Evolutionary conservation across 2,113 vertebrate species (phyloP).

Genomic region (Apteryx owenii): DNA sequence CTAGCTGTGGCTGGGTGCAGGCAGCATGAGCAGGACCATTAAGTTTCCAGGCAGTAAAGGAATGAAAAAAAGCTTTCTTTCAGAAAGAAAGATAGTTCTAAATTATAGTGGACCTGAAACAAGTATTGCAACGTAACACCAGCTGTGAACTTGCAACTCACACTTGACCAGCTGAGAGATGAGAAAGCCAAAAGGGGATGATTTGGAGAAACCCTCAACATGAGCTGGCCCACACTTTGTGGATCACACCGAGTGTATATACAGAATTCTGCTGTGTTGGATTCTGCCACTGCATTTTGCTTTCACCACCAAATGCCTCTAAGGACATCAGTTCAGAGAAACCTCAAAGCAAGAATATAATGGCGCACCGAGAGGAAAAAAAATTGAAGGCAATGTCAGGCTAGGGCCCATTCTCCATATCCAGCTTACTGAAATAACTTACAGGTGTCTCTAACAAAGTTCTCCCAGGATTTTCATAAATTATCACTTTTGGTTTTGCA

Average conservation of each 20-base stretch:
- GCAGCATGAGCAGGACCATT: neutral
- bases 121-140: slow-evolving; percentile 12
- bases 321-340: slow-evolving; percentile 40
- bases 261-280: slow-evolving; percentile 44
- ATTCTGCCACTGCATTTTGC: slow-evolving; percentile 40
- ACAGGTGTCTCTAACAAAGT: neutral
- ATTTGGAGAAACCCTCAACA: slow-evolving; percentile 50
- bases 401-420: neutral
- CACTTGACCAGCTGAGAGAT: slow-evolving; percentile 18
- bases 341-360: neutral
- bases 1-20: neutral
- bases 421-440: slow-evolving; percentile 28
- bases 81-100: neutral
- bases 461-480: neutral
- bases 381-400: neutral
- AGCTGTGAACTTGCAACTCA: slow-evolving; percentile 33
- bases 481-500: neutral
- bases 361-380: neutral
- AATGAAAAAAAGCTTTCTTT: neutral
- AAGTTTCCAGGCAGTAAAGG: neutral
- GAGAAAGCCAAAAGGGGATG: slow-evolving; percentile 42
- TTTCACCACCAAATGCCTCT: slow-evolving; percentile 56
- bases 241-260: slow-evolving; percentile 30
- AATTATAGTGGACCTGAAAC: slow-evolving; percentile 47
- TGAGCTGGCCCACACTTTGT: slow-evolving; percentile 34